Base-by-base conservation (phyloP, 2,113 vertebrate species). In the Porphyrio hochstetteri region DNA sequence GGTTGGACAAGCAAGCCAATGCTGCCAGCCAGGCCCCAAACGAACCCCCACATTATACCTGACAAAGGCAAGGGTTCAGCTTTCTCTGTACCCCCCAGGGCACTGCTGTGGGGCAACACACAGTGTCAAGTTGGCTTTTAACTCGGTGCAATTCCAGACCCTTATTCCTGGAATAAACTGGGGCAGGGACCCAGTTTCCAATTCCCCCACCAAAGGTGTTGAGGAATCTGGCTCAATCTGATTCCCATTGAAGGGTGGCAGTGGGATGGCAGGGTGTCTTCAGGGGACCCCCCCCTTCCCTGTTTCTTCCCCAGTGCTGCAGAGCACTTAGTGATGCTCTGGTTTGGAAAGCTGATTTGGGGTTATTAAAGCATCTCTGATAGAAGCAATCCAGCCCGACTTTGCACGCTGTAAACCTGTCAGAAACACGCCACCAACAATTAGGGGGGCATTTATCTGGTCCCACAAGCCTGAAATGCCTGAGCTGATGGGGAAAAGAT, bases 361-460 rank as follows among this genome's bases (percentile, higher is more conserved):
- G 33, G 11, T 46, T 78, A 15, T 44, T 72, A 61, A 77, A 79
- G 40, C 29, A n/a, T 75, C 65, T 38, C 50, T 64, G 40, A 38
- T 9, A 68, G 89, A 31, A 67, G 70, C 2, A 5, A 89, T 59
- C 56, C 21, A 5, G 36, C 69, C 81, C 1, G 5, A 68, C 67
- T 80, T 61, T 42, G 74, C 83, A 61, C 23, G 0, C 44, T 64
- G 67, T 69, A 82, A 93, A 82, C 56, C 89, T 92, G 88, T 71
- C 86, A 85, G 74, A 33, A 6, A 7, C 88, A 78, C 1, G 9
- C 77, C 10, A 2, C 38, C 79, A 48, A 60, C 59, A 67, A 69
- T 82, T 68, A 84, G 72, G 35, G 79, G 55, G 48, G 90, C 79
- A 68, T 88, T 90, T 88, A 40, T 64, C 95, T 84, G 69, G 64